Base-by-base conservation (phyloP, 2,888 invertebrate species). In the Drosophila phalerata region DNA sequence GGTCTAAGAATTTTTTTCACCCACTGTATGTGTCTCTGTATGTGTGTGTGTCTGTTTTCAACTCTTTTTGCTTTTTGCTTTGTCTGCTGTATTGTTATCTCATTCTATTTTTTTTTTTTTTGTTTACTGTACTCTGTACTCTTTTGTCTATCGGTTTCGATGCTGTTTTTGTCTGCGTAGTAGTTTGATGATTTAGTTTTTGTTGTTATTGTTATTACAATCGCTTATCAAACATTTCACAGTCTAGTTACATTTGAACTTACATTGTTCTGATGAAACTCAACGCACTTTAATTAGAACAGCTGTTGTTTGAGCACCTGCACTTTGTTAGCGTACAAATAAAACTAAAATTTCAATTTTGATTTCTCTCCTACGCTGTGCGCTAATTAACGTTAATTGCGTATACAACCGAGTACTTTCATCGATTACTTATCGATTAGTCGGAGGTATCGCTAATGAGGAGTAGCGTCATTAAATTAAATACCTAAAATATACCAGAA, bases 331-430 rank as follows among this genome's bases (percentile, higher is more conserved):
- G 32, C 66, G 69, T 65, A 61, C 69, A 66, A 69, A 85, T 85
- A 67, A 84, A 84, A 81, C 79, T 81, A 85, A 81, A 77, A 37
- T 19, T 72, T 72, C 48, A 68, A 69, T 84, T 82, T 88, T 69
- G 71, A 73, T 83, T 85, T 77, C 78, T 82, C 69, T 84, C 66
- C 71, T 61, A 76, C 66, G 67, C 73, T 69, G 28, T 55, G 42
- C 45, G 43, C 68, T 88, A 81, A 88, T 88, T 88, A 84, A 51
- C 58, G 82, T 57, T 85, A 88, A 81, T 84, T 84, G 81, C 69
- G 49, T 28, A 49, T 45, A 25, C 13, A 5, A 22, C 13, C 40
- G 28, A 22, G 1, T 25, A 53, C 3, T 40, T 38, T 32, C 19
- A 19, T 1, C 6, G 13, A 37, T 37, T 34, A 11, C 11, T 22